Base-by-base conservation (phyloP, 2,888 invertebrate genomes). In the Peribatodes rhomboidaria region DNA sequence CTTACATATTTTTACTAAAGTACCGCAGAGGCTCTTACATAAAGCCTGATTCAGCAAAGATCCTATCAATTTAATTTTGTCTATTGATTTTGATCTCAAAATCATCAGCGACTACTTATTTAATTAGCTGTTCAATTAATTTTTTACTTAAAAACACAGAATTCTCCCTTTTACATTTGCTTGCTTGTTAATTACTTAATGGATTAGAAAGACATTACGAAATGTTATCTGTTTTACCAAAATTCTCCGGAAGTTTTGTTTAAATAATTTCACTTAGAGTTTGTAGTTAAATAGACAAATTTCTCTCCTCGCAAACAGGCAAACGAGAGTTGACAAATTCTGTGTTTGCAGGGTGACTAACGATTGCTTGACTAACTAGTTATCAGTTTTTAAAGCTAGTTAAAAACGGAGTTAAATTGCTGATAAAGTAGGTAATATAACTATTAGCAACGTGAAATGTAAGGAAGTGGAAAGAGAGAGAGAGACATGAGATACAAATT, bases 261-360 rank as follows among this genome's bases (percentile, higher is more conserved):
- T 64, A 59, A 44, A 59, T 41, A 63, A 37, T 64, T 64, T 65
- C 60, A 56, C 65, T 54, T 22, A 20, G 14, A 53, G 14, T 55
- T 55, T 55, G 31, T 54, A 44, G 55, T 31, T 20, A 60, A 60
- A 64, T 35, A 59, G 53, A 59, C 54, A 57, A 55, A 65, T 65
- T 52, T 65, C 65, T 65, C 65, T 42, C 50, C 55, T 35, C 16
- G 60, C 60, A 64, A 64, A 64, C 44, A 64, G 27, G 11, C 10
- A n/a, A 47, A 27, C 14, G 60, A 55, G 60, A 65, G 65, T 44
- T 65, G 54, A 27, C 53, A 54, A 58, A 49, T 35, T 64, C 20
- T 22, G 6, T 35, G 33, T 33, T 54, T 50, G 59, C 13, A 37
- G n/a, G 7, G 31, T 56, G 49, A 56, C 57, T 57, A 22, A 49